Evolutionary conservation across 2,888 invertebrate genomes (phyloP), one percentile per base, ranked within the genome.

Genomic region (Papilio demoleus): DNA sequence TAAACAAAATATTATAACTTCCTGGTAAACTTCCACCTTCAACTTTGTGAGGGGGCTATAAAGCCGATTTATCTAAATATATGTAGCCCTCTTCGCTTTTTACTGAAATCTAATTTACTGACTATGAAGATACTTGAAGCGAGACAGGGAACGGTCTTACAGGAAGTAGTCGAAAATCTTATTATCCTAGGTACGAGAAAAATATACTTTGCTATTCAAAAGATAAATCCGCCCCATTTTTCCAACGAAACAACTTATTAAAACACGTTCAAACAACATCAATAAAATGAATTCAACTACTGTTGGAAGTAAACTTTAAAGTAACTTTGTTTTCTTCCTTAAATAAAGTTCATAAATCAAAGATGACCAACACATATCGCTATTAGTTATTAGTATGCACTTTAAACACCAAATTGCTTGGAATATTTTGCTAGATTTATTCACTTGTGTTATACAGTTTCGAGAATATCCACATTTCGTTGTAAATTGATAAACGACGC

Each of bases 141-240:
- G 59, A 24, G 31, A 47, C 58, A 38, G 47, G 63, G 42, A 61
- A 70, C 65, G 60, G 69, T 75, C 70, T 74, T 65, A 70, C 72
- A 71, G 79, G 74, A 78, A 76, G 74, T 75, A 76, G 75, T 75
- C 68, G 66, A 73, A 77, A 80, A 80, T 77, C 73, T 72, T 77
- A 78, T 80, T 79, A 80, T 74, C 70, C 70, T 73, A 58, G 64
- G 70, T 76, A 74, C 74, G 77, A 77, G 75, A 72, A 74, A 70
- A 72, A 78, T 78, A 73, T 76, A 76, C 78, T 78, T 79, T 79
- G 73, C 75, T 67, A 74, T 74, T 70, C 74, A 75, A 72, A 68
- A 66, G 42, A 38, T 73, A 67, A 56, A 71, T 67, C 58, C 60
- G 12, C 64, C 58, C 50, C 34, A 45, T 40, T 59, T 64, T 62